phyloP scores from a whole-genome alignment of 2,888 invertebrate genomes.

The Pterostichus madidus region DNA sequence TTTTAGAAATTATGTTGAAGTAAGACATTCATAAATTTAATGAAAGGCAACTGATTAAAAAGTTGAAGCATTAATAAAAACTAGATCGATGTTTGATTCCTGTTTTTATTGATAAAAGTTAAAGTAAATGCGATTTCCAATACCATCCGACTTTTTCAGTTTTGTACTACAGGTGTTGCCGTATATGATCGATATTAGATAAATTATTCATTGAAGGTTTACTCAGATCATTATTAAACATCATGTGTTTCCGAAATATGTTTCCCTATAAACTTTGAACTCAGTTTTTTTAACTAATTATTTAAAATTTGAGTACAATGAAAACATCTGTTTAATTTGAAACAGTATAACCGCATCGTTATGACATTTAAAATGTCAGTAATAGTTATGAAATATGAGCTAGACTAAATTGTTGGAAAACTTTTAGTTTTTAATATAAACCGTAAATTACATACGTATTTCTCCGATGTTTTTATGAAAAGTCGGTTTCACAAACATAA shows the following conservation, averaged over 20 bases:
- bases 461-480: slow-evolving; percentile 29
- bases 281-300: no score
- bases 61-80: neutral
- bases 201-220: slow-evolving; percentile 49
- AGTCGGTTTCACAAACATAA: slow-evolving; percentile 6
- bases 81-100: neutral
- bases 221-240: slow-evolving; percentile 27
- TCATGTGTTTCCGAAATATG: slow-evolving; percentile 13
- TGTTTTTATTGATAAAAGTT: slow-evolving; percentile 8
- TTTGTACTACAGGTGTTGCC: slow-evolving; percentile 38
- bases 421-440: slow-evolving; percentile 5
- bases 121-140: slow-evolving; percentile 15
- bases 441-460: neutral
- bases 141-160: neutral
- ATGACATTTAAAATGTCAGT: slow-evolving; percentile 28
- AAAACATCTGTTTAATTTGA: neutral
- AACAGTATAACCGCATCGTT: neutral
- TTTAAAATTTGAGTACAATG: neutral
- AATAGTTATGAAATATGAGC: slow-evolving; percentile 50
- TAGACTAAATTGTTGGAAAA: neutral
- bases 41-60: neutral
- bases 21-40: no score
- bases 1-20: no score
- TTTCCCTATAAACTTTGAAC: slow-evolving; percentile 1
- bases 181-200: slow-evolving; percentile 28